phyloP scores from a whole-genome alignment of 2,797 vertebrate species.

The Tadarida brasiliensis region DNA sequence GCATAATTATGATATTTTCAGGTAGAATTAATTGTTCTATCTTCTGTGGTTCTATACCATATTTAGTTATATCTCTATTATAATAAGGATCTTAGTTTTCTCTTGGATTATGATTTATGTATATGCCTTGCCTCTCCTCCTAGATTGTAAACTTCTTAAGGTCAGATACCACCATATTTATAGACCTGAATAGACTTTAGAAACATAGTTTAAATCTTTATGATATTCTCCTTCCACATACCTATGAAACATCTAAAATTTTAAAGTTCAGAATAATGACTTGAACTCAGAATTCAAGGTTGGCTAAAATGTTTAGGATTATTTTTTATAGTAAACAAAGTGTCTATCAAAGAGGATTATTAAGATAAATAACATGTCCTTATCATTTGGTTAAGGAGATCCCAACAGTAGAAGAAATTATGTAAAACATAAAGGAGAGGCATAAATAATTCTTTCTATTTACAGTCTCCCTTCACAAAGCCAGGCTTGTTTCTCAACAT shows the following conservation, averaged over 20 bases:
- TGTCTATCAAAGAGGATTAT: constrained; percentile 33
- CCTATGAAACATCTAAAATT: constrained; percentile 53
- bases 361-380: not conserved
- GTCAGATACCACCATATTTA: constrained; percentile 49
- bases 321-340: constrained; percentile 43
- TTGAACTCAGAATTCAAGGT: constrained; percentile 72
- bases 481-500: not conserved
- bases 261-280: constrained; percentile 61
- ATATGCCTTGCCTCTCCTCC: constrained; percentile 40
- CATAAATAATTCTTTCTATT: not conserved
- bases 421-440: not conserved
- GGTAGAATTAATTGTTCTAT: constrained; percentile 67
- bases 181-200: constrained; percentile 58
- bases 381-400: not conserved
- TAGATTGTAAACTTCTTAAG: constrained; percentile 65
- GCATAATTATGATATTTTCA: constrained; percentile 70
- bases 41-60: constrained; percentile 30
- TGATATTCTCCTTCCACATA: constrained; percentile 24
- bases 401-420: not conserved
- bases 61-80: constrained; percentile 70
- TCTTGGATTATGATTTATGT: constrained; percentile 65
- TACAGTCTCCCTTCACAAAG: not conserved
- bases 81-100: constrained; percentile 41
- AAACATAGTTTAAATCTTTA: constrained; percentile 58
- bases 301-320: constrained; percentile 47